Conservation (phyloP, 2,797 vertebrate genomes). For the Anas bahamensis region DNA sequence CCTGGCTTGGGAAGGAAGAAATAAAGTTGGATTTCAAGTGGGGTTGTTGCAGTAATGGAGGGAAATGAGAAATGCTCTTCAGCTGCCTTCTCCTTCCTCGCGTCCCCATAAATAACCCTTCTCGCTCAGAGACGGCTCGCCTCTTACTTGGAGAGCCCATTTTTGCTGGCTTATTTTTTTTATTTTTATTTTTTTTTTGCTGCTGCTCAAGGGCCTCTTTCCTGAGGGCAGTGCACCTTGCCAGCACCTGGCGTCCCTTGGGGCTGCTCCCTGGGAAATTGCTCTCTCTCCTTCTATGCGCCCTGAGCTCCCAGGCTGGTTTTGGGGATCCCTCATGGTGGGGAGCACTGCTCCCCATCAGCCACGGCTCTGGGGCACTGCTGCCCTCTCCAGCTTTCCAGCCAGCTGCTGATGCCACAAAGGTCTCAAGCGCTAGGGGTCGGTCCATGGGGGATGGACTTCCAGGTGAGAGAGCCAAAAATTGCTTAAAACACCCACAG, state of each 20-base stretch:
- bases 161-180: not conserved
- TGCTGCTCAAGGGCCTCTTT: not conserved
- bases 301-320: too few species aligned
- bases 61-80: conserved; percentile 50
- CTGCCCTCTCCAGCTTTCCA: too few species aligned
- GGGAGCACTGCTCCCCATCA: not conserved
- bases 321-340: fast-evolving
- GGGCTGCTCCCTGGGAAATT: not conserved
- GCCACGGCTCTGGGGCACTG: not conserved
- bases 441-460: not conserved
- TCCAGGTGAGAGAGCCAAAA: not conserved
- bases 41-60: conserved; percentile 37
- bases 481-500: not conserved
- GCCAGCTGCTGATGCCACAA: fast-evolving
- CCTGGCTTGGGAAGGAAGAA: not conserved
- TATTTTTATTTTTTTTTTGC: not conserved
- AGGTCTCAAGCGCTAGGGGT: too few species aligned
- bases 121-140: fast-evolving
- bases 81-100: not conserved
- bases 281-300: not conserved
- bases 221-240: not conserved
- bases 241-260: not conserved
- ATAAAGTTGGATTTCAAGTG: conserved; percentile 40
- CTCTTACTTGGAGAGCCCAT: not conserved
- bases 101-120: conserved; percentile 56